These are phyloP conservation scores for Dorcus parallelipipedus DNA, from an alignment of 2,888 invertebrate species.

Conservation along the genomic window DNA sequence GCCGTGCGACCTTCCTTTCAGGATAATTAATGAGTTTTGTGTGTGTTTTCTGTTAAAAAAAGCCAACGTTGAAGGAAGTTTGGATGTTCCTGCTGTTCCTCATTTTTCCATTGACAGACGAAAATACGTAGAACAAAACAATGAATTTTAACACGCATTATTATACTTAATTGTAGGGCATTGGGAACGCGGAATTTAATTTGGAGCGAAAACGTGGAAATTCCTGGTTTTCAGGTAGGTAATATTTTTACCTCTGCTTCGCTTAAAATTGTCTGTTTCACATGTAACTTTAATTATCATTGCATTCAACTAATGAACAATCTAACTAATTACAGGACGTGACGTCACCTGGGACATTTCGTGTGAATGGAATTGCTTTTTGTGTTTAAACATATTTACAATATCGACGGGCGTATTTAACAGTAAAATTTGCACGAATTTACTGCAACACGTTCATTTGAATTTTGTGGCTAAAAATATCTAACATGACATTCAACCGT, in stretches of 20 bases:
- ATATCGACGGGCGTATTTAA: too few relatives aligned
- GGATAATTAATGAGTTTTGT: constrained; percentile 10
- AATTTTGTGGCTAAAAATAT: too few relatives aligned
- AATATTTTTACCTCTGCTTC: neutral
- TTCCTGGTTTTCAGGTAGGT: neutral
- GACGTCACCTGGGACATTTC: constrained; percentile 38
- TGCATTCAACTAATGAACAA: constrained; percentile 45
- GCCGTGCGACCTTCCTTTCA: constrained; percentile 4
- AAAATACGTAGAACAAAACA: neutral
- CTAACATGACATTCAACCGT: too few relatives aligned
- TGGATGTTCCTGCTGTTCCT: neutral
- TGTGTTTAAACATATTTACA: constrained; percentile 9
- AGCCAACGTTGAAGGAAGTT: neutral
- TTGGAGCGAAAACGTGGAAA: constrained; percentile 12
- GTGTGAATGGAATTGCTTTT: constrained; percentile 33
- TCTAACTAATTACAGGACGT: constrained; percentile 43
- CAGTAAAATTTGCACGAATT: too few relatives aligned
- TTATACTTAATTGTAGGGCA: constrained; percentile 10
- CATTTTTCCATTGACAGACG: neutral
- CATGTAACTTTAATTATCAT: constrained; percentile 41
- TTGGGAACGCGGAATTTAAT: constrained; percentile 9
- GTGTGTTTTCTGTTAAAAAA: constrained; percentile 3
- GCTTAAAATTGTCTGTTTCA: constrained; percentile 27
- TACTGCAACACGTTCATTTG: too few relatives aligned
- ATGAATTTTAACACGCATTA: constrained; percentile 5